Evolutionary conservation across 2,888 invertebrate species (phyloP).

Genomic region (Nysson spinosus): DNA sequence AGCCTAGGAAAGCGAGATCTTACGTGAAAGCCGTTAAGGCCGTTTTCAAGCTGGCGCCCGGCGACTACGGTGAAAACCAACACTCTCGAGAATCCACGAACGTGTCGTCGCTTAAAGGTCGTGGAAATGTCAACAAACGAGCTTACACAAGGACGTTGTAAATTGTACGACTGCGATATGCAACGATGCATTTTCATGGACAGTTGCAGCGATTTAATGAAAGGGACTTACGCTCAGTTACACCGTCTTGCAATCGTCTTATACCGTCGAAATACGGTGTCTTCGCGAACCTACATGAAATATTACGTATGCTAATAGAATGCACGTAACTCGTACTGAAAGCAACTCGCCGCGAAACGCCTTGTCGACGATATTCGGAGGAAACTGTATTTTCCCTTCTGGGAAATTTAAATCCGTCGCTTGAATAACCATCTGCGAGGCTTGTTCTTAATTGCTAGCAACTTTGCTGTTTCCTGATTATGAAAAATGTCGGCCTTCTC

Average conservation of each 20-base stretch:
- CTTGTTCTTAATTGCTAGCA: no score
- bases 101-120: constrained; percentile 53
- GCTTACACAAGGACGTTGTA: constrained; percentile 47
- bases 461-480: no score
- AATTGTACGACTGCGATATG: constrained; percentile 11
- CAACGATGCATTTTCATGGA: constrained; percentile 42
- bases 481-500: no score
- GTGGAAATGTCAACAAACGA: constrained; percentile 63
- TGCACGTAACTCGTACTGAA: no score
- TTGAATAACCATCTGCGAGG: no score
- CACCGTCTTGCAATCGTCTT: no score
- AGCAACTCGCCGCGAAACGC: not conserved
- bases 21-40: constrained; percentile 63
- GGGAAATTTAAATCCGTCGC: no score
- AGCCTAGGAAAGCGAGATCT: constrained; percentile 51
- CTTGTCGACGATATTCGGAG: no score
- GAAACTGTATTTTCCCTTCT: no score
- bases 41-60: constrained; percentile 42
- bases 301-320: no score
- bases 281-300: no score
- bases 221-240: not conserved
- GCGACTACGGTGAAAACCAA: constrained; percentile 50
- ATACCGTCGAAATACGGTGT: no score
- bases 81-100: constrained; percentile 41
- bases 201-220: not conserved